phyloP scores from a whole-genome alignment of 2,113 vertebrate genomes.

The Callipepla californica region DNA sequence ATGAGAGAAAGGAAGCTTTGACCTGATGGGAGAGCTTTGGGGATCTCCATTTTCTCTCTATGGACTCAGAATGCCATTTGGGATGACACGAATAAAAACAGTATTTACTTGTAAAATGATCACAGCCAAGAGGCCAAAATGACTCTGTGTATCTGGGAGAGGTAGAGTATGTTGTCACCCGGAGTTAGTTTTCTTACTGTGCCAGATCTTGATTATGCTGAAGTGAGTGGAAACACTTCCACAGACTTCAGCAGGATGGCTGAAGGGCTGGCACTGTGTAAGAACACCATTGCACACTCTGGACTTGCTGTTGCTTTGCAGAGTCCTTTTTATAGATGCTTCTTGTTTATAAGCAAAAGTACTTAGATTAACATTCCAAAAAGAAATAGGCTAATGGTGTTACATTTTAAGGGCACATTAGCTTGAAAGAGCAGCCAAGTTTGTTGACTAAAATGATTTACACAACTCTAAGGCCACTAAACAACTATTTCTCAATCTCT shows the following conservation, averaged over 20 bases:
- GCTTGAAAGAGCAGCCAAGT: conserved; percentile 43
- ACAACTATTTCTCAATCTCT: conserved; percentile 63
- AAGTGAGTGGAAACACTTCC: conserved; percentile 3
- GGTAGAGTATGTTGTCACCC: background rate
- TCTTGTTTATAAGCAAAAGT: conserved; percentile 36
- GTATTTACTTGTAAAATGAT: background rate
- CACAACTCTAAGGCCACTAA: conserved; percentile 34
- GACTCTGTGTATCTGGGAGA: background rate
- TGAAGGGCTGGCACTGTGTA: background rate
- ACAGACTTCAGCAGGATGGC: background rate
- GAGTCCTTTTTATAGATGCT: conserved; percentile 30
- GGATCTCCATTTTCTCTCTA: background rate
- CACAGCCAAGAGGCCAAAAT: background rate
- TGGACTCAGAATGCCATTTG: background rate
- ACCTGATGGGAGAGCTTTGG: background rate
- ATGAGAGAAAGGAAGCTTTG: background rate
- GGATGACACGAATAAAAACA: background rate
- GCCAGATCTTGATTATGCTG: background rate
- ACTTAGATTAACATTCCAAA: conserved; percentile 27
- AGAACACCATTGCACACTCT: background rate
- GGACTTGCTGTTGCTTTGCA: background rate
- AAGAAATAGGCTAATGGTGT: conserved; percentile 32
- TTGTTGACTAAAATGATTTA: conserved; percentile 55
- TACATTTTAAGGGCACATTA: conserved; percentile 53
- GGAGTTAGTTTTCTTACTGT: background rate